Percentiles rank a stretch among this genome's conserved stretches.
These are phyloP conservation scores for Myopa tessellatipennis DNA, from an alignment of 2,888 invertebrate species.

Conservation along the genomic window DNA sequence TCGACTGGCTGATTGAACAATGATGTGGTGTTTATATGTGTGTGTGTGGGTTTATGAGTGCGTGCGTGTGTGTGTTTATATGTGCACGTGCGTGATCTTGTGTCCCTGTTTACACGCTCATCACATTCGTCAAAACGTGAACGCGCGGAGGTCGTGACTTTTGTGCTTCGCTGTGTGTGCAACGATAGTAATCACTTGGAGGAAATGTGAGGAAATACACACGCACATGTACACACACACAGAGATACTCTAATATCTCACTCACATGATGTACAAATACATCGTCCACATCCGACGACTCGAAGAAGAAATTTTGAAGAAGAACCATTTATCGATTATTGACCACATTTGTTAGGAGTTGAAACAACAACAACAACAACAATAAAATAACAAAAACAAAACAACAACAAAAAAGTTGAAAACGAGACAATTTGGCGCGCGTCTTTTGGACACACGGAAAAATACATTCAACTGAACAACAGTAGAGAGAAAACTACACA, in stretches of 20 bases:
- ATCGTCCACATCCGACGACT: slow-evolving; percentile 25
- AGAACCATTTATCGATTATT: slow-evolving; percentile 35
- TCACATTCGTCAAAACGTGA: slow-evolving; percentile 33
- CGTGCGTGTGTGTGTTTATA: slow-evolving; percentile 30
- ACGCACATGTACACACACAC: slow-evolving; percentile 19
- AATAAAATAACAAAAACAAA: not conserved
- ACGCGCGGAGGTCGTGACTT: slow-evolving; percentile 24
- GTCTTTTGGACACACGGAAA: too few species aligned
- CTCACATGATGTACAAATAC: not conserved
- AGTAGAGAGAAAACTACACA: too few species aligned
- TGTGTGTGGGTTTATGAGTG: slow-evolving; percentile 28
- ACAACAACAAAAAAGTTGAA: not conserved
- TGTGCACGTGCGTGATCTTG: slow-evolving; percentile 30
- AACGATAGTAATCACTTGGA: too few species aligned
- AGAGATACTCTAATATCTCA: not conserved
- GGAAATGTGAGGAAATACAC: not conserved
- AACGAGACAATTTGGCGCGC: too few species aligned
- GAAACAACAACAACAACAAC: not conserved
- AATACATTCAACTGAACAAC: too few species aligned
- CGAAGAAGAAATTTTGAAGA: slow-evolving; percentile 15
- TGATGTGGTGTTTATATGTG: slow-evolving; percentile 19
- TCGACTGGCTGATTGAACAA: slow-evolving; percentile 32
- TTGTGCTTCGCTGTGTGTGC: slow-evolving; percentile 18
- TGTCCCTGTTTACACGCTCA: slow-evolving; percentile 32
- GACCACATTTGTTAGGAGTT: slow-evolving; percentile 18